These are phyloP conservation scores for Oryzias woworae DNA, from an alignment of 2,113 vertebrate genomes.

Conservation along the genomic window DNA sequence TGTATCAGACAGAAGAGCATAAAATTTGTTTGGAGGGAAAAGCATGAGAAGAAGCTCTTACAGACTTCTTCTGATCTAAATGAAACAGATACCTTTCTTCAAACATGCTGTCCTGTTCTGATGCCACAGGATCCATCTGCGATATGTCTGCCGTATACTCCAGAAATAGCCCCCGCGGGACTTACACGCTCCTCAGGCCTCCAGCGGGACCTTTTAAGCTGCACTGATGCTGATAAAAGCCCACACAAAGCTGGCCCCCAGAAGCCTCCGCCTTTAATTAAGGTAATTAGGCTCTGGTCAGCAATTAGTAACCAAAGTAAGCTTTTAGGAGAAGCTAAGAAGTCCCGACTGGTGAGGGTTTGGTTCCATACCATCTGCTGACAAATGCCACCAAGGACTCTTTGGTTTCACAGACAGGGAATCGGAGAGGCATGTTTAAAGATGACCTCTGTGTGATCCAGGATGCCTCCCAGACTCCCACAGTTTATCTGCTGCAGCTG, in stretches of 20 bases:
- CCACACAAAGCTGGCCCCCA: slow-evolving; percentile 73
- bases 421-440: slow-evolving; percentile 82
- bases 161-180: slow-evolving; percentile 79
- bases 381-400: slow-evolving; percentile 79
- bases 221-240: slow-evolving; percentile 83
- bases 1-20: slow-evolving; percentile 17
- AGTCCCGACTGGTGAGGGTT: slow-evolving; percentile 79
- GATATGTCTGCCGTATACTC: slow-evolving; percentile 84
- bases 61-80: slow-evolving; percentile 67
- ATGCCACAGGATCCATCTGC: slow-evolving; percentile 80
- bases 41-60: slow-evolving; percentile 32
- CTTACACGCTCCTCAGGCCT: slow-evolving; percentile 70
- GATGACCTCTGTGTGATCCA: slow-evolving; percentile 83
- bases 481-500: slow-evolving; percentile 28
- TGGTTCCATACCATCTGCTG: slow-evolving; percentile 87
- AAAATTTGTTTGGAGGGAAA: slow-evolving; percentile 45
- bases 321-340: slow-evolving; percentile 86
- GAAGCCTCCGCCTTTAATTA: slow-evolving; percentile 94
- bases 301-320: slow-evolving; percentile 91
- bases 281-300: slow-evolving; percentile 89
- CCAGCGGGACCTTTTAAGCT: slow-evolving; percentile 83
- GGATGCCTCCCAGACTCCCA: slow-evolving; percentile 63
- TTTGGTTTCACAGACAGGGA: slow-evolving; percentile 85
- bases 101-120: slow-evolving; percentile 67
- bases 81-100: slow-evolving; percentile 79